Evolutionary conservation across 2,797 vertebrate genomes (phyloP).

Genomic region (Spatula clypeata): DNA sequence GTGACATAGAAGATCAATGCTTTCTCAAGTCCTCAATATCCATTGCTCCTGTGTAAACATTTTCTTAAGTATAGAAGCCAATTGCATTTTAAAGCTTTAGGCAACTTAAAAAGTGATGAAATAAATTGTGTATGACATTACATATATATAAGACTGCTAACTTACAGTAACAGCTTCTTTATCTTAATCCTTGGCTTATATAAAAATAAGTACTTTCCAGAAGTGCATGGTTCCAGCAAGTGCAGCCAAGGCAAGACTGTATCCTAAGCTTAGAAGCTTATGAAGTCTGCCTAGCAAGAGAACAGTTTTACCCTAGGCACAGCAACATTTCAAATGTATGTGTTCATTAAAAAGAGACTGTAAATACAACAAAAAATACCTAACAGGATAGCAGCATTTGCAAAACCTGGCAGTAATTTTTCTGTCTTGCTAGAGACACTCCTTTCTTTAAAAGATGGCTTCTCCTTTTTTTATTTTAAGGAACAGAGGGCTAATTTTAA

Average conservation of each 20-base stretch:
- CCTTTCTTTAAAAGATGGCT: background rate
- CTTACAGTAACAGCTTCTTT: conserved; percentile 34
- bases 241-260: background rate
- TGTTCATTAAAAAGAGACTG: background rate
- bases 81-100: background rate
- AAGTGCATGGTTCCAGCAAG: background rate
- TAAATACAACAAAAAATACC: background rate
- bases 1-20: background rate
- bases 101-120: conserved; percentile 10
- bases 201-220: conserved; percentile 6
- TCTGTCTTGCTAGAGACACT: background rate
- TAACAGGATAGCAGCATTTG: background rate
- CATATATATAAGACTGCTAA: background rate
- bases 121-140: background rate
- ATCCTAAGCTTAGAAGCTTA: background rate
- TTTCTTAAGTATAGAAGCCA: background rate
- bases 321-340: background rate
- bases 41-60: background rate
- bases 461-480: conserved; percentile 26
- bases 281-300: background rate
- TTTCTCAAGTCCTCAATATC: background rate
- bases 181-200: conserved; percentile 14
- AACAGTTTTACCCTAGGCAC: background rate
- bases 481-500: background rate
- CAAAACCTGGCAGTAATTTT: background rate